Conservation (phyloP, 2,113 vertebrate species). For the Cottus gobio region DNA sequence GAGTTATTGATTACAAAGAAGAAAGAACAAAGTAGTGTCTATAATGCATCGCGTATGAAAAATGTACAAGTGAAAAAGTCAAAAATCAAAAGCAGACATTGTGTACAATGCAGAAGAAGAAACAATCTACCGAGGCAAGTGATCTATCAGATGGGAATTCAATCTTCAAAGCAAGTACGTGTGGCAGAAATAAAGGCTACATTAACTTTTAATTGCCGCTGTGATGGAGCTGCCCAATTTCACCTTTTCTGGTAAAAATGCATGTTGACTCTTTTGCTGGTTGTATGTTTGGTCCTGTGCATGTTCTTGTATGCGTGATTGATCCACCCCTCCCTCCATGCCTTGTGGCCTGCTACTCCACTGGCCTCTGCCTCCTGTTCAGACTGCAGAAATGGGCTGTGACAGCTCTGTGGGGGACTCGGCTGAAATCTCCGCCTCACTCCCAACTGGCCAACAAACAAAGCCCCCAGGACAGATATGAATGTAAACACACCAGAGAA, state of each 20-base stretch:
- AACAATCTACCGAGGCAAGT: slow-evolving; percentile 46
- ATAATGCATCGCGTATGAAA: slow-evolving; percentile 43
- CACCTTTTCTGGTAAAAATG: slow-evolving; percentile 37
- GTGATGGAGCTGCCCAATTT: slow-evolving; percentile 29
- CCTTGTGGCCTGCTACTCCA: background rate
- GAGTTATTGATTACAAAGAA: slow-evolving; percentile 48
- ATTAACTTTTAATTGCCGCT: slow-evolving; percentile 65
- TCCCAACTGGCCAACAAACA: slow-evolving; percentile 36
- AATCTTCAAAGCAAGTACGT: slow-evolving; percentile 59
- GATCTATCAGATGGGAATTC: slow-evolving; percentile 19
- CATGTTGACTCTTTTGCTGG: background rate
- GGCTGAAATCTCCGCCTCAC: slow-evolving; percentile 14
- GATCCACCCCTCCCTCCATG: background rate
- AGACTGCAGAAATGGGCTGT: slow-evolving; percentile 41
- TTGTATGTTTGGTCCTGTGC: background rate
- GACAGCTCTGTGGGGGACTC: slow-evolving; percentile 28
- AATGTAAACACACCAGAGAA: slow-evolving; percentile 53
- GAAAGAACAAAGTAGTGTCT: slow-evolving; percentile 49
- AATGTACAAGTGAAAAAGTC: slow-evolving; percentile 34
- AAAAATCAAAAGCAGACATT: slow-evolving; percentile 58
- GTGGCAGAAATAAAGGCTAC: slow-evolving; percentile 35
- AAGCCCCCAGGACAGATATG: slow-evolving; percentile 14
- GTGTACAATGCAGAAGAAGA: slow-evolving; percentile 35
- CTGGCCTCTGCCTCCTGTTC: slow-evolving; percentile 20
- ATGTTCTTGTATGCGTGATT: slow-evolving; percentile 1